Evolutionary conservation across 2,113 vertebrate species (phyloP), one percentile per base, ranked within the genome.

Genomic region (Haplochromis vanheusdeni): DNA sequence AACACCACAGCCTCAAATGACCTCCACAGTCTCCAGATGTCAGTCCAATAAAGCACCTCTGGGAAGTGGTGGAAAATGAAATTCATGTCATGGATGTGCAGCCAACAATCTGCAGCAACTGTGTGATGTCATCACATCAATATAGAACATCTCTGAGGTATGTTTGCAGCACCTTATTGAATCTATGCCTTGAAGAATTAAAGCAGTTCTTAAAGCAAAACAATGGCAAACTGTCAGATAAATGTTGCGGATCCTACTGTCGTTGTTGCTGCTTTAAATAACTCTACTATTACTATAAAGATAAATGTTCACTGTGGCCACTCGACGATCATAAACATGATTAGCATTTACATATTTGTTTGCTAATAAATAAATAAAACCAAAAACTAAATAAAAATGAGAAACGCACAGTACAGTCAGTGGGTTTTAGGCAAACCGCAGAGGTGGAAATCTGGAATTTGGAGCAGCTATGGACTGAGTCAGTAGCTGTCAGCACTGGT

Each of bases 401-500:
- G 17, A 81, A 51, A 9, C 70, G 52, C 52, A 58, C 73, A 33
- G 45, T 28, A 51, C 16, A 85, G 79, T 4, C 2, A 12, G 35
- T 52, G 40, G 17, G 23, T 81, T 73, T 68, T 62, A 26, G 19
- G 40, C 56, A 84, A 84, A 73, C 68, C 17, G 37, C 68, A 51
- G 75, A 83, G 21, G 49, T 28, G 21, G 40, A 85, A 55, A 81
- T 82, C 26, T 89, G 82, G 45, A 58, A 79, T 62, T 81, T 19
- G 73, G 23, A 52, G 33, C 54, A 89, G 73, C 49, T 86, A 56
- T 83, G 83, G 92, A 81, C 21, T 45, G 12, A 42, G 33, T 21
- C 87, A 82, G 84, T 80, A 81, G 81, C 83, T 90, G 90, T 93
- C 89, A 91, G 70, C 75, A 42, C 79, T 81, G 79, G 40, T 68